Base-by-base conservation (phyloP, 2,888 invertebrate genomes). In the Troilus luridus region DNA sequence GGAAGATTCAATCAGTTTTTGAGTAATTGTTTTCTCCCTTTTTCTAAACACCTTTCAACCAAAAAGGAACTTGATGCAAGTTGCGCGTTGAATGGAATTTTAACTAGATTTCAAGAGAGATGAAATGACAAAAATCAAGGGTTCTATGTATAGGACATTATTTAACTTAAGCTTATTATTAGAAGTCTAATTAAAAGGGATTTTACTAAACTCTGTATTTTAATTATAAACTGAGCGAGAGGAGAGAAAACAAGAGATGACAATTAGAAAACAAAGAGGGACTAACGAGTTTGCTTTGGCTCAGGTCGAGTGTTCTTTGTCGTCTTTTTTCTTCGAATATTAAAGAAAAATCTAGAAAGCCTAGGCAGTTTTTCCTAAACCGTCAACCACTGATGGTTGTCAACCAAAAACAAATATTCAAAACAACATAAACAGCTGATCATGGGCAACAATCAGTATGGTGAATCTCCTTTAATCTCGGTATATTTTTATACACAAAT, bases 231-330 rank as follows among this genome's bases (percentile, higher is more conserved):
- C 27, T 0, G 72, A 27, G 72, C 5, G 5, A 27, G 12, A 72
- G n/a, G 12, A 10, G 24, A 72, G 24, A 72, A 72, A 72, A 72
- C 72, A 72, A 27, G 72, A 27, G 27, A 72, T 27, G 72, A 6
- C 72, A 72, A 72, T 72, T 72, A 72, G 27, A 27, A 19, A 14
- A 72, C 72, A 72, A 72, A 72, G 27, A 72, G 27, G 10, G 7
- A 72, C 72, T 72, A 72, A 72, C 72, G 27, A 72, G 72, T 72
- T 72, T 72, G 72, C 72, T 72, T 27, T 24, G 27, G 24, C 12
- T 11, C 24, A 24, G 0, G 64, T 64, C 64, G 64, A 64, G 64
- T 64, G 64, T 21, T 64, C 7, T 24, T 24, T 24, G 24, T 72
- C 27, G 24, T 72, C 72, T 27, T 14, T 24, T 1, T 12, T 7